Evolutionary conservation across 1,140 invertebrate genomes (phyloP), one percentile per base, ranked within the genome.

Genomic region (Leptestheria dahalacensis): DNA sequence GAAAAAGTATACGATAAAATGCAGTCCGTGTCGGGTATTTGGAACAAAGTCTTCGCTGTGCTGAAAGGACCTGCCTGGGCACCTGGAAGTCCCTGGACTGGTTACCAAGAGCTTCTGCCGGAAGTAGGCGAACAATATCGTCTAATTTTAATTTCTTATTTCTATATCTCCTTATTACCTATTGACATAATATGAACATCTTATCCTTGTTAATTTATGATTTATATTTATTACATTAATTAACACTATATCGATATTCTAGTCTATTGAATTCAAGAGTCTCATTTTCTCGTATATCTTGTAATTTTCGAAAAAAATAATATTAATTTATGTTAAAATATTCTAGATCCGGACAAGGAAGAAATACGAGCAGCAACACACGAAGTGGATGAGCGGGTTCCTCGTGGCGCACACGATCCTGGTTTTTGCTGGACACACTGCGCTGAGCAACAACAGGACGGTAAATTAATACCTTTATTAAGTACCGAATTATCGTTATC

Each of bases 11-110:
- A 66, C 21, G 59, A 65, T 11, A 66, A 65, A 54, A 63, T 65
- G 1, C 59, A 55, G 41, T 59, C 65, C 15, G 65, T 65, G 26
- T 50, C 67, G 15, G 68, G 66, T 2, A 64, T 71, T 59, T 49
- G 49, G 11, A 68, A 75, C 60, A 72, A 69, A 48, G 18, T 73
- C n/a, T 65, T 61, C 11, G 66, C 68, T 26, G 52, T 76, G 9
- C 63, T 73, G n/a, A 69, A 74, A 58, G 74, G 74, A 26, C 74
- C 74, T 46, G 73, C 74, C 18, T 75, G 74, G 74, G 53, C 57
- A 20, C 71, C 71, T 15, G 74, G 74, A 3, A 74, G 72, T 66
- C 69, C 71, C 12, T 62, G 75, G 33, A 64, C 71, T 2, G 74
- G 74, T 3, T 24, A 68, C 48, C 53, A 59, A n/a, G 64, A 68